Evolutionary conservation across 2,113 vertebrate species (phyloP).

Genomic region (Euleptes europaea): DNA sequence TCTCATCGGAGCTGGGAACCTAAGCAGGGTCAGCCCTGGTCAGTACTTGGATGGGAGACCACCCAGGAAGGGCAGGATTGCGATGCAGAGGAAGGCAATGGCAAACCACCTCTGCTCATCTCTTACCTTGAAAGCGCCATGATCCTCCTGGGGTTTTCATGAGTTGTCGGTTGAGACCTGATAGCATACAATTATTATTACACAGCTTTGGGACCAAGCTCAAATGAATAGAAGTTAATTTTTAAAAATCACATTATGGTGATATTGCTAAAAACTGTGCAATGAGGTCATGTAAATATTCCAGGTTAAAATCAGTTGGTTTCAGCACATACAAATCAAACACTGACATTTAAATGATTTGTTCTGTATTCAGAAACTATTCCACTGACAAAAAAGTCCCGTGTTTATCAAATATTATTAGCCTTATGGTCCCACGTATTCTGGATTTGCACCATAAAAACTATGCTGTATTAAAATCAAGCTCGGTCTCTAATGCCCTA

Average conservation of each 20-base stretch:
- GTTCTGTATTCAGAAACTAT: background rate
- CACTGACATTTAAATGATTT: background rate
- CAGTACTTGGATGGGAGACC: too few relatives aligned
- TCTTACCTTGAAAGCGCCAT: too few relatives aligned
- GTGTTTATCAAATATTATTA: background rate
- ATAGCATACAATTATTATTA: background rate
- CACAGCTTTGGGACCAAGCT: background rate
- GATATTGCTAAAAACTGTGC: constrained; percentile 8
- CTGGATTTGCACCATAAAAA: background rate
- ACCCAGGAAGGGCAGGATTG: too few relatives aligned
- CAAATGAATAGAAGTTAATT: background rate
- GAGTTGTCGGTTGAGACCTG: too few relatives aligned
- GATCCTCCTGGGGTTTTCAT: too few relatives aligned
- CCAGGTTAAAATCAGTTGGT: background rate
- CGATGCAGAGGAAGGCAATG: too few relatives aligned
- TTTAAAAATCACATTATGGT: background rate
- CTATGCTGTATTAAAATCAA: background rate
- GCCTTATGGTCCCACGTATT: background rate
- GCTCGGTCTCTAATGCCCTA: background rate
- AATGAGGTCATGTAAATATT: background rate
- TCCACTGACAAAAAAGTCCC: rapidly evolving
- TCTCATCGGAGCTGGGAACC: too few relatives aligned
- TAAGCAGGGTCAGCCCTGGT: too few relatives aligned
- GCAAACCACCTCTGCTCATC: too few relatives aligned
- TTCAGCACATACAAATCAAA: rapidly evolving